Evolutionary conservation across 1,140 invertebrate species (phyloP).

Genomic region (Drosophila lacertosa): DNA sequence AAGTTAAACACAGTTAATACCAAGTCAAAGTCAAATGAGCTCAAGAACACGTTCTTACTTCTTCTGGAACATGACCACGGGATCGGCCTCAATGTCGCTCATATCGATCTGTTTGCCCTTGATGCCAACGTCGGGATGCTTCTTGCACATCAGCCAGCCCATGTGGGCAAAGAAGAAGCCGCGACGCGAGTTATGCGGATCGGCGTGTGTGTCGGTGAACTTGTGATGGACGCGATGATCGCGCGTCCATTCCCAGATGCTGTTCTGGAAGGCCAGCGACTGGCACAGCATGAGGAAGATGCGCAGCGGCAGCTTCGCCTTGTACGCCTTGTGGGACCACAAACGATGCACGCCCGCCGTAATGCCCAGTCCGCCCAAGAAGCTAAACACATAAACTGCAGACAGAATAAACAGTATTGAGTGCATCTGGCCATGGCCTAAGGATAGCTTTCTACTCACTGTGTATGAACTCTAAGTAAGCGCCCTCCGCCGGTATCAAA

Average conservation of each 20-base stretch:
- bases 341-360: slow-evolving; percentile 94
- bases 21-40: no score
- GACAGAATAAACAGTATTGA: background rate
- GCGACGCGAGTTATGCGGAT: slow-evolving; percentile 88
- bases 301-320: slow-evolving; percentile 90
- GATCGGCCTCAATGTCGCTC: slow-evolving; percentile 89
- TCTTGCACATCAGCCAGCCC: slow-evolving; percentile 87
- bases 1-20: no score
- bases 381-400: slow-evolving; percentile 59
- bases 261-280: slow-evolving; percentile 85
- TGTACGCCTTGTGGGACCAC: slow-evolving; percentile 93
- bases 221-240: slow-evolving; percentile 89
- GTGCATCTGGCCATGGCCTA: background rate
- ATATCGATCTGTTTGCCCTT: slow-evolving; percentile 89
- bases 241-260: slow-evolving; percentile 85
- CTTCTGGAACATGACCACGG: slow-evolving; percentile 89
- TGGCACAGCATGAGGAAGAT: slow-evolving; percentile 85
- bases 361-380: slow-evolving; percentile 86
- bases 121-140: slow-evolving; percentile 87
- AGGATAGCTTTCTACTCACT: slow-evolving; percentile 84
- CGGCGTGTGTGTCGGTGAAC: slow-evolving; percentile 88
- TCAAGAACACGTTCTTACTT: slow-evolving; percentile 84
- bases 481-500: slow-evolving; percentile 86
- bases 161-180: slow-evolving; percentile 88
- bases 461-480: slow-evolving; percentile 86